Evolutionary conservation across 1,140 invertebrate genomes (phyloP).

Genomic region (Stegodyphus dumicola): DNA sequence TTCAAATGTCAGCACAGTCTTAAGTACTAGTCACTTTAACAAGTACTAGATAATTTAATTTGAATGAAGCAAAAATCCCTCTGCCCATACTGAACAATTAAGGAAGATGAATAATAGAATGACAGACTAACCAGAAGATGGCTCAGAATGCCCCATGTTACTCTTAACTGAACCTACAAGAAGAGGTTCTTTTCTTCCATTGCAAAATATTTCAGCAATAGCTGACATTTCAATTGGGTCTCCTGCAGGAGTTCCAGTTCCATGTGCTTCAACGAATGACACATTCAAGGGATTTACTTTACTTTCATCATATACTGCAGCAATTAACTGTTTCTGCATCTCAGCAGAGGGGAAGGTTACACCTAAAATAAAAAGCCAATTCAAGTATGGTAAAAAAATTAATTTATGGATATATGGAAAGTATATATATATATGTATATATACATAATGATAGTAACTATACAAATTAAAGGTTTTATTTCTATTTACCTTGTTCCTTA

Average conservation of each 20-base stretch:
- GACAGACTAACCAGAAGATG: conserved; percentile 76
- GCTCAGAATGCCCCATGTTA: conserved; percentile 98
- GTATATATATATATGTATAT: not conserved
- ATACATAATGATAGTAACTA: not conserved
- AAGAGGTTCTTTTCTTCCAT: conserved; percentile 81
- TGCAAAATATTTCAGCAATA: conserved; percentile 91
- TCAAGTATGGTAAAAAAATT: not conserved
- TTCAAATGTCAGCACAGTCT: no score
- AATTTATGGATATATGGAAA: not conserved
- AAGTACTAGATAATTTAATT: no score
- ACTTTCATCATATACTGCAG: conserved; percentile 67
- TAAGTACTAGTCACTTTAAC: no score
- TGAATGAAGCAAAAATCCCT: no score
- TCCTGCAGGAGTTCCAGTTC: conserved; percentile 78
- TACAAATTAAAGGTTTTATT: not conserved
- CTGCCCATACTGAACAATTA: no score
- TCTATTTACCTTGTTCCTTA: conserved; percentile 80
- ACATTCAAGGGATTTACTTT: conserved; percentile 67
- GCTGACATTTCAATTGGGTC: conserved; percentile 97
- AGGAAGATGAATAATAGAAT: not conserved
- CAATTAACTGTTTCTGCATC: conserved; percentile 66
- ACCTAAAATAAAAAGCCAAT: conserved; percentile 24
- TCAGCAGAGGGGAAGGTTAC: conserved; percentile 70
- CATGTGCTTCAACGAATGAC: conserved; percentile 70
- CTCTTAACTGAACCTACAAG: conserved; percentile 96